A percentile compares a stretch with the other conserved stretches of the same genome.
phyloP scores from a whole-genome alignment of 1,140 invertebrate genomes.

The Brachionus paranguensis region DNA sequence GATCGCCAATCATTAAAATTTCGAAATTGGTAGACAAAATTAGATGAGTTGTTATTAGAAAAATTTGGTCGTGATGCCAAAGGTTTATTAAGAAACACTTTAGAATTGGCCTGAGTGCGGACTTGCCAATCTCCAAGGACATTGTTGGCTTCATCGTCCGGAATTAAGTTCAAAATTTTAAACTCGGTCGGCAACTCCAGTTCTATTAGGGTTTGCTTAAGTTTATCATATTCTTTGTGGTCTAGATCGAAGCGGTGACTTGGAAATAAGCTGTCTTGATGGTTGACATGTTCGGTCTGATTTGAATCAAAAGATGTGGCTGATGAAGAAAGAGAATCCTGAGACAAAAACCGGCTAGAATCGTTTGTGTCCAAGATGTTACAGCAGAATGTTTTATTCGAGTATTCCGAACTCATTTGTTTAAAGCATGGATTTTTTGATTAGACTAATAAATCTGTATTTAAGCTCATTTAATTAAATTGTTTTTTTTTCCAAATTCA shows the following conservation, averaged over 20 bases:
- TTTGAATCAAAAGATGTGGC: not conserved
- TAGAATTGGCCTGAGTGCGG: not conserved
- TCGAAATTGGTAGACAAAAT: constrained; percentile 1
- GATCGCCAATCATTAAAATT: constrained; percentile 28
- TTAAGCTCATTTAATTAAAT: constrained; percentile 24
- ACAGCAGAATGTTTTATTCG: not conserved
- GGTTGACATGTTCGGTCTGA: not conserved
- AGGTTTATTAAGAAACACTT: not conserved
- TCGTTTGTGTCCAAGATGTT: not conserved
- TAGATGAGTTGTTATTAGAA: not conserved
- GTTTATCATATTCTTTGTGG: not conserved
- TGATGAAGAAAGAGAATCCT: not conserved
- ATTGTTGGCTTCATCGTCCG: not conserved
- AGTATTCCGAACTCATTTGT: not conserved
- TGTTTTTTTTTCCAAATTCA: not conserved
- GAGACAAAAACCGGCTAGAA: not conserved
- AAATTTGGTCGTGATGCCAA: not conserved
- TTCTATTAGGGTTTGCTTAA: not conserved
- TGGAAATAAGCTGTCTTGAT: not conserved
- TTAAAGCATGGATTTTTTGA: not conserved
- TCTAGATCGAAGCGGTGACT: not conserved
- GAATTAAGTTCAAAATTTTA: not conserved
- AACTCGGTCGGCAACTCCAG: not conserved
- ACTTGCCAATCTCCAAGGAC: not conserved
- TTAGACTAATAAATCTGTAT: not conserved